Evolutionary conservation across 2,113 vertebrate species (phyloP).

Genomic region (Larimichthys crocea): DNA sequence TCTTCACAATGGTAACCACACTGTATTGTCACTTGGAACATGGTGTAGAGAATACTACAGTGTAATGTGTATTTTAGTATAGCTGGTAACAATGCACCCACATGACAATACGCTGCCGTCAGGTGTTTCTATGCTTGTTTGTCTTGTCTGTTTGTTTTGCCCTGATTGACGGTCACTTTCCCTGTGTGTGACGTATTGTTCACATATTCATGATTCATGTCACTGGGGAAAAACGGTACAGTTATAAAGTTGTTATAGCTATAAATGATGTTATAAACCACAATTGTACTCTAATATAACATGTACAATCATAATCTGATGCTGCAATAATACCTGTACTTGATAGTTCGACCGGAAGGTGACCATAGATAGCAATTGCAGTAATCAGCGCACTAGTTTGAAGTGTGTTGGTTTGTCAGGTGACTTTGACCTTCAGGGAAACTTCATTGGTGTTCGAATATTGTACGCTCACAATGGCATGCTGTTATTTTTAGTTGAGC

Average conservation of each 20-base stretch:
- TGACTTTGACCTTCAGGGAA: conserved; percentile 68
- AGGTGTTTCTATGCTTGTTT: conserved; percentile 14
- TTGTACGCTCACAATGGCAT: conserved; percentile 10
- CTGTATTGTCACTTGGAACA: background rate
- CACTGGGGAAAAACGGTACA: background rate
- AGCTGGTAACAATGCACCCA: background rate
- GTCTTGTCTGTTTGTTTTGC: conserved; percentile 38
- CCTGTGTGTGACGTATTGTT: background rate
- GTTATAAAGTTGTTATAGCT: background rate
- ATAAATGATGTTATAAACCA: background rate
- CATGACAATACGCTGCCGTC: conserved; percentile 28
- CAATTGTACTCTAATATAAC: background rate
- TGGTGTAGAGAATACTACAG: background rate
- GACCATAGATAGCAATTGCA: background rate
- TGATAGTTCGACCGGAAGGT: background rate
- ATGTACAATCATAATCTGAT: background rate
- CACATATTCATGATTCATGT: background rate
- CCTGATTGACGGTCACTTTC: conserved; percentile 22
- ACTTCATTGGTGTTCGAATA: conserved; percentile 44
- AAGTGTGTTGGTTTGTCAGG: conserved; percentile 43
- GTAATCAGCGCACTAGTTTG: conserved; percentile 20
- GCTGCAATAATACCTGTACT: background rate
- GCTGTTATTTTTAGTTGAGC: conserved; percentile 67
- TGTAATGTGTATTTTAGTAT: conserved; percentile 13
- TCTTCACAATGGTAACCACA: background rate